Base-by-base conservation (phyloP, 2,113 vertebrate genomes). In the Dipodomys spectabilis region DNA sequence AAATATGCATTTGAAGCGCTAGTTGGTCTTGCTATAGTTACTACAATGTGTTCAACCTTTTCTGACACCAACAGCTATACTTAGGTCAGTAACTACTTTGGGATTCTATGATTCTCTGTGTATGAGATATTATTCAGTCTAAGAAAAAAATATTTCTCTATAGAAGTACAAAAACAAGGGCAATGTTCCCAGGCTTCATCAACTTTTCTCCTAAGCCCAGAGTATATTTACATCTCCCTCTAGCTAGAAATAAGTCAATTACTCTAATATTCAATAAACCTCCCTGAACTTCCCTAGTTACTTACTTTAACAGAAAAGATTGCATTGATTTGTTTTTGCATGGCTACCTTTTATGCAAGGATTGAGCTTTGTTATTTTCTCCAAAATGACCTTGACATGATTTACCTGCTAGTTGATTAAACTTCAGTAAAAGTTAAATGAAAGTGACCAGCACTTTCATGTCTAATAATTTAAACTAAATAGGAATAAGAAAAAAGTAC, bases 291-390 rank as follows among this genome's bases (percentile, higher is more conserved):
- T 94, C 27, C 30, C 85, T 7, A 96, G 86, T 68, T 71, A 96
- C 73, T 91, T 86, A 79, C 77, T 84, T 95, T 89, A 94, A 94
- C 81, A 91, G 45, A 94, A 94, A 92, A 74, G 32, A 74, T 74
- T 83, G 69, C 65, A 96, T 95, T 95, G 94, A 96, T 95, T 96
- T 95, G 45, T 95, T 97, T 95, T 95, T 93, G 93, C 93, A 89
- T 94, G 89, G 75, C 84, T 93, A 89, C 68, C 62, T 95, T 96
- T 91, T 77, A 88, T 89, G 90, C 86, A 87, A 60, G 78, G 35
- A 83, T 73, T 95, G 53, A 88, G 39, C 83, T 93, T 94, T 86
- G 74, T 81, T 96, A 68, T 83, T 95, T 95, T 91, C 86, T 91
- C 86, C 73, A 62, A 93, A 96, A 89, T 74, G 83, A 95, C 81